Percentiles rank a stretch among this genome's conserved stretches.
Evolutionary conservation across 2,888 invertebrate species (phyloP).

Genomic region (Drosophila anceps): DNA sequence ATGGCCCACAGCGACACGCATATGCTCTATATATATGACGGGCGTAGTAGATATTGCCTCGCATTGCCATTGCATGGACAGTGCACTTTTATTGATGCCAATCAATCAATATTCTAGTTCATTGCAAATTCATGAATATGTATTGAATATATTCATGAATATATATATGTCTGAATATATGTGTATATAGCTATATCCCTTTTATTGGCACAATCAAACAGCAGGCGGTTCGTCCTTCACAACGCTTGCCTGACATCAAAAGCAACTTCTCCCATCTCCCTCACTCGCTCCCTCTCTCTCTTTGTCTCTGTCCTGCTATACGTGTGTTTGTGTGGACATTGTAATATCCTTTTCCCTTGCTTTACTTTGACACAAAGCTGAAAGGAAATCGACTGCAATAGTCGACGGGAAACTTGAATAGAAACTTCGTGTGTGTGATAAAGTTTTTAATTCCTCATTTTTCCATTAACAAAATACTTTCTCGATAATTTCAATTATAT

Average conservation of each 20-base stretch:
- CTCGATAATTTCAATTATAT: too few relatives aligned
- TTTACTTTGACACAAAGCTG: slow-evolving; percentile 4
- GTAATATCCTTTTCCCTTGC: slow-evolving; percentile 14
- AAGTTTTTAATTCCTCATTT: neutral
- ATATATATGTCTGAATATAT: neutral
- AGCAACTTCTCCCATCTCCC: neutral
- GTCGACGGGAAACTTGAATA: neutral
- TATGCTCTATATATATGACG: neutral
- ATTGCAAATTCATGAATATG: slow-evolving; percentile 33
- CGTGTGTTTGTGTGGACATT: slow-evolving; percentile 29
- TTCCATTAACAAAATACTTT: neutral
- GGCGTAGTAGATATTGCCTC: neutral
- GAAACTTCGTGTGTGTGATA: neutral
- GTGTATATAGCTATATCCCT: neutral
- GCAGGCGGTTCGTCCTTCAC: slow-evolving; percentile 3
- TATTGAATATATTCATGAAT: slow-evolving; percentile 4
- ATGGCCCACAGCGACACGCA: neutral
- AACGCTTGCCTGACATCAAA: slow-evolving; percentile 12
- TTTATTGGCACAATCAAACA: neutral
- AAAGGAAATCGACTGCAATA: slow-evolving; percentile 5
- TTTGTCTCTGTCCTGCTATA: too few relatives aligned
- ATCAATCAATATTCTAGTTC: slow-evolving; percentile 31
- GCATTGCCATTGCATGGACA: neutral
- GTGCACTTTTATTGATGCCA: slow-evolving; percentile 4
- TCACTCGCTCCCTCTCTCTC: neutral